phyloP scores from a whole-genome alignment of 30 jellyfish, hydroid and myxozoan species.

The Phacellophora camtschatica region DNA sequence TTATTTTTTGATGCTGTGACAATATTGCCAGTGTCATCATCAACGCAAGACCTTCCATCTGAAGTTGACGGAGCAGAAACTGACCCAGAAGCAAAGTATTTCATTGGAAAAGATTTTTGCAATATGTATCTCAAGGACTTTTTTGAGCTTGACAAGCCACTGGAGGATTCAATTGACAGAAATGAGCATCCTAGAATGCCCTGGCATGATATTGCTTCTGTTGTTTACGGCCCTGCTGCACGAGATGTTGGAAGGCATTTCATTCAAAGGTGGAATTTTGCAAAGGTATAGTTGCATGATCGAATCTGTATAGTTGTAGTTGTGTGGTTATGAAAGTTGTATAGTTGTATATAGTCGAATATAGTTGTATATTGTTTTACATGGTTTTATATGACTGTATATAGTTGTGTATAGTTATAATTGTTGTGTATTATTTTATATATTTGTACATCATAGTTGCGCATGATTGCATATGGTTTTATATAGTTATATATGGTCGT shows the following conservation, averaged over 20 bases:
- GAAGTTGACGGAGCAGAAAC: background rate
- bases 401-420: no score
- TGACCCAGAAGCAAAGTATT: constrained; percentile 24
- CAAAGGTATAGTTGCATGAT: constrained; percentile 59
- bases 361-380: no score
- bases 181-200: constrained; percentile 87
- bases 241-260: constrained; percentile 93
- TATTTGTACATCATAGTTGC: no score
- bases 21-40: constrained; percentile 15
- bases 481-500: no score
- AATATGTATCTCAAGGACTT: constrained; percentile 83
- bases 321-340: no score
- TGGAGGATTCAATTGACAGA: constrained; percentile 78
- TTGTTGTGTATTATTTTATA: no score
- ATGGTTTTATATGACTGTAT: no score
- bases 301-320: background rate
- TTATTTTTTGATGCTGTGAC: constrained; percentile 59
- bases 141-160: constrained; percentile 77
- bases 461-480: no score
- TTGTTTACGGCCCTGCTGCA: constrained; percentile 82
- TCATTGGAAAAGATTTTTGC: constrained; percentile 89
- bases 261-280: constrained; percentile 89
- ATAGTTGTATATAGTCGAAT: no score
- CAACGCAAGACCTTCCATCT: constrained; percentile 7
- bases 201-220: constrained; percentile 95